Percentiles rank a stretch among this genome's conserved stretches.
phyloP scores from a whole-genome alignment of 2,113 vertebrate species.

The Callorhinus ursinus region DNA sequence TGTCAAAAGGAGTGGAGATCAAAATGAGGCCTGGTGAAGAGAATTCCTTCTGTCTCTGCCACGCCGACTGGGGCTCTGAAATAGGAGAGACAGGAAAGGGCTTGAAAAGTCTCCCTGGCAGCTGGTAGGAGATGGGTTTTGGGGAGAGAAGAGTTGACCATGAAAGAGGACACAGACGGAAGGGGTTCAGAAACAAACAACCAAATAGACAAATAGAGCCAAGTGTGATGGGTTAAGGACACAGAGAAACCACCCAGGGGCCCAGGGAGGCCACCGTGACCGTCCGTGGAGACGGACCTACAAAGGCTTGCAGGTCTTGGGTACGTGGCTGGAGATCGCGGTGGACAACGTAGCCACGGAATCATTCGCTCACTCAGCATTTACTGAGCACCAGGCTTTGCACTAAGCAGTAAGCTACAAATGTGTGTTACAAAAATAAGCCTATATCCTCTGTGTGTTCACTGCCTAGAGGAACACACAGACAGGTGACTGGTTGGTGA shows the following conservation, averaged over 20 bases:
- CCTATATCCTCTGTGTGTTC: rapidly evolving
- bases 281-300: rapidly evolving
- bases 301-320: background rate
- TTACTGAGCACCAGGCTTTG: too few relatives aligned
- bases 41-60: background rate
- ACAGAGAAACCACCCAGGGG: background rate
- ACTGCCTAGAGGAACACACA: background rate
- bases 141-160: background rate
- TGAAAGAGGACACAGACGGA: background rate
- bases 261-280: rapidly evolving
- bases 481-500: background rate
- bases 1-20: background rate
- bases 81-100: background rate
- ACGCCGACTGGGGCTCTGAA: background rate
- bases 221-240: background rate
- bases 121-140: background rate
- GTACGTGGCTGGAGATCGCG: background rate
- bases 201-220: background rate
- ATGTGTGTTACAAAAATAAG: background rate
- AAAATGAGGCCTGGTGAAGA: background rate
- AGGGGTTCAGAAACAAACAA: background rate
- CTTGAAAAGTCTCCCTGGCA: background rate
- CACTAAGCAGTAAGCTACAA: background rate
- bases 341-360: rapidly evolving
- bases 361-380: background rate